These are phyloP conservation scores for Ophiothrix spiculata DNA, from an alignment of 35 echinoderm and acorn worm genomes.

Conservation along the genomic window DNA sequence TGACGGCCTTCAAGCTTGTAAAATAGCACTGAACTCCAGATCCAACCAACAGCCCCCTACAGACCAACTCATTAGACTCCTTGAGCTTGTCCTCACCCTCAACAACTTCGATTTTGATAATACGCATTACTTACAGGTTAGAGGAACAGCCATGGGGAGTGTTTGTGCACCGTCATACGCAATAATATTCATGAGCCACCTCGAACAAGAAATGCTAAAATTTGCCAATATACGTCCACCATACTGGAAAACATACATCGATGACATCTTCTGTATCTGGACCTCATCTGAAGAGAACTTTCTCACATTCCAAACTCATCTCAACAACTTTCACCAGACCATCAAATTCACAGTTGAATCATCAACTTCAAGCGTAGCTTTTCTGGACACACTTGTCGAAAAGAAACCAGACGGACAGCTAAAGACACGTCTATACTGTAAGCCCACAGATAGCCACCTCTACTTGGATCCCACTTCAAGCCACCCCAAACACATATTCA, in stretches of 20 bases:
- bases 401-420: neutral
- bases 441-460: neutral
- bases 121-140: neutral
- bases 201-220: neutral
- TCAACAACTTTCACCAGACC: neutral
- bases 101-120: conserved; percentile 31
- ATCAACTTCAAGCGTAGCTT: neutral
- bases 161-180: neutral
- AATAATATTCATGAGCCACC: neutral
- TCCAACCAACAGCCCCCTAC: neutral
- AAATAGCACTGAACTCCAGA: conserved; percentile 9
- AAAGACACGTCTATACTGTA: neutral
- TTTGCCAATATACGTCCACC: neutral
- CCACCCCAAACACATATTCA: neutral
- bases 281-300: neutral
- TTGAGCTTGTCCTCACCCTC: conserved; percentile 23
- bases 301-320: neutral
- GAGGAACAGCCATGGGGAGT: neutral
- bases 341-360: conserved; percentile 37
- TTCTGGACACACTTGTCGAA: neutral
- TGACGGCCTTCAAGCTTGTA: conserved; percentile 26
- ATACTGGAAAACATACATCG: neutral
- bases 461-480: neutral
- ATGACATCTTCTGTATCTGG: neutral
- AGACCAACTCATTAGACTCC: conserved; percentile 12